Conservation (phyloP, 2,888 invertebrate species). For the Chrysopilus asiliformis region DNA sequence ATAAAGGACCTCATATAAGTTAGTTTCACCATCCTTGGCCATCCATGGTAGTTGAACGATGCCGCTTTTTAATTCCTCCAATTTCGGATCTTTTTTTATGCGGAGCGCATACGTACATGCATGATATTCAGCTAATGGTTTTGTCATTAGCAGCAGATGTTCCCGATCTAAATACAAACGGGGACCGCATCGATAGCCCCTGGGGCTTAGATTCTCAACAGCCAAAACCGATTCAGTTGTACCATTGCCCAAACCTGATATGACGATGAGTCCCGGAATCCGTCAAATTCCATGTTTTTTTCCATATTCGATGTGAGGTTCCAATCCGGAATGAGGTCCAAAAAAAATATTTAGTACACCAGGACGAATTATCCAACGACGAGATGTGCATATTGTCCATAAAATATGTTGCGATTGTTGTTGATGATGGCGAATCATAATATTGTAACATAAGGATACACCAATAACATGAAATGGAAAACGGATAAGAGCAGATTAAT, state of each 20-base stretch:
- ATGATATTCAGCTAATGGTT: slow-evolving; percentile 26
- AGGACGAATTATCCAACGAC: background rate
- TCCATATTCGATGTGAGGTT: background rate
- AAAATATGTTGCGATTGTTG: too few species aligned
- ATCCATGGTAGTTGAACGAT: slow-evolving; percentile 24
- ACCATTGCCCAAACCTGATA: slow-evolving; percentile 5
- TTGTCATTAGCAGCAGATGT: slow-evolving; percentile 26
- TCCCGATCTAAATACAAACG: slow-evolving; percentile 22
- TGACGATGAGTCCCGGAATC: background rate
- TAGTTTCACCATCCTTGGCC: slow-evolving; percentile 8
- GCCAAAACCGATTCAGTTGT: slow-evolving; percentile 25
- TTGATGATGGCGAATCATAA: too few species aligned
- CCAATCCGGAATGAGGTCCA: background rate
- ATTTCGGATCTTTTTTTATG: slow-evolving; percentile 20
- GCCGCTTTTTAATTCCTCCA: slow-evolving; percentile 21
- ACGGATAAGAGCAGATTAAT: too few species aligned
- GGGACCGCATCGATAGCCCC: slow-evolving; percentile 28
- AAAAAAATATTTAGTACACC: background rate
- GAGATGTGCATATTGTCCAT: background rate
- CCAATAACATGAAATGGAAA: too few species aligned
- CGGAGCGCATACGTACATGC: slow-evolving; percentile 26
- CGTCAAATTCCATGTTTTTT: background rate
- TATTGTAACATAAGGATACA: too few species aligned
- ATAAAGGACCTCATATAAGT: slow-evolving; percentile 25
- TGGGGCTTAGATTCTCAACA: slow-evolving; percentile 25